phyloP scores from a whole-genome alignment of 2,797 vertebrate genomes.

The Euthynnus affinis region DNA sequence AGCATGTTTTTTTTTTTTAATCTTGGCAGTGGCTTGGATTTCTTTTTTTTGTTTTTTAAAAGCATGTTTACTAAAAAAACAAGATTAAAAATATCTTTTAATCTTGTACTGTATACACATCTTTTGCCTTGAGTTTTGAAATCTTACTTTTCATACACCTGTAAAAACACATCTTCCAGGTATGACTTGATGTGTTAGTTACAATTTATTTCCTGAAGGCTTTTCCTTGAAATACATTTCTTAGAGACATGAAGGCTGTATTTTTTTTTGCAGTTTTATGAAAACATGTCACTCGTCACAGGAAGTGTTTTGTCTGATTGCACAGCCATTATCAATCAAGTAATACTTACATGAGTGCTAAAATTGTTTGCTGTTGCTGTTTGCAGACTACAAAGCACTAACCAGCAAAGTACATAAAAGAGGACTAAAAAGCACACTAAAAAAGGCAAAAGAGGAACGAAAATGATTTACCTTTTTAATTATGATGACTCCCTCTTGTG shows the following conservation, averaged over 20 bases:
- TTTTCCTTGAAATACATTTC: slow-evolving; percentile 5
- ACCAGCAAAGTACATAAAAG: neutral
- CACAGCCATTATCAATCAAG: slow-evolving; percentile 26
- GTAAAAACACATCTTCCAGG: neutral
- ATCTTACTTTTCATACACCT: neutral
- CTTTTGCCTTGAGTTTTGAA: neutral
- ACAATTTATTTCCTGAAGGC: neutral
- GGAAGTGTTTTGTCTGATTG: slow-evolving; percentile 31
- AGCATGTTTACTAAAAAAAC: neutral
- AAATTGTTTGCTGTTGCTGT: neutral
- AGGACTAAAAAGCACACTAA: neutral
- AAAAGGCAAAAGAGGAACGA: neutral
- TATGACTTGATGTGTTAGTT: neutral
- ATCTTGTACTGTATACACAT: neutral
- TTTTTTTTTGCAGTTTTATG: slow-evolving; percentile 4
- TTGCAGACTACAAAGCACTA: neutral
- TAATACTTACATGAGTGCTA: slow-evolving; percentile 1
- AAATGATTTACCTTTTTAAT: slow-evolving; percentile 90
- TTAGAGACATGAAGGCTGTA: neutral
- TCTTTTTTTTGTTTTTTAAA: no score
- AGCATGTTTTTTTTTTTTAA: no score
- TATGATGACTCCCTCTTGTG: slow-evolving; percentile 95
- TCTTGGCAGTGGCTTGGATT: slow-evolving; percentile 44
- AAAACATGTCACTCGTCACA: slow-evolving; percentile 16
- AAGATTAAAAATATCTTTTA: neutral